Evolutionary conservation across 2,797 vertebrate species (phyloP), one percentile per base, ranked within the genome.

Genomic region (Bucorvus abyssinicus): DNA sequence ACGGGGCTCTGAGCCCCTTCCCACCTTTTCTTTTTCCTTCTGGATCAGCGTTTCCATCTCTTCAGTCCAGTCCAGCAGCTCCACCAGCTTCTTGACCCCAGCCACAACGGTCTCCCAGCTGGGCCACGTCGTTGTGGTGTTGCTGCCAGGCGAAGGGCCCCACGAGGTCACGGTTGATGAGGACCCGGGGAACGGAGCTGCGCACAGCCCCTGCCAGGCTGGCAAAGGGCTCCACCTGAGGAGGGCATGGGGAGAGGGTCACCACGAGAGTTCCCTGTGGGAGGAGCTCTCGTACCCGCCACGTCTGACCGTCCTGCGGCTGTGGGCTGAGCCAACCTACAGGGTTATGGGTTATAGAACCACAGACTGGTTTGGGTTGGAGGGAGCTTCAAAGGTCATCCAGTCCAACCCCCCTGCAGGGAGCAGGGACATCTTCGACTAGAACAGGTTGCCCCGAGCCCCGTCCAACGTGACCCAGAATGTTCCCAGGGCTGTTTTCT

Each of bases 191-290:
- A 9, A 99, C 98, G 0, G 99, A 98, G 63, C 96, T 55, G 42
- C 97, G 95, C 23, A 99, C 98, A 0, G 98, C 98, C 50, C 98
- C 98, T 0, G 98, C 98, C 94, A 99, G 97, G 87, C 99, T 99
- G 95, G 99, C 99, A 34, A 99, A 99, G n/a, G 99, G 99, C 95
- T 99, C 99, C 97, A 99, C 99, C 99, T 99, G 94, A 38, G 90
- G 67, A 67, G 29, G 29, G 75, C 40, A 77, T 45, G 8, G 79
- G 27, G 56, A 57, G 13, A 70, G 2, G 2, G 36, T 87, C 86
- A 75, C 69, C 59, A 12, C 22, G 49, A 12, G 11, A 23, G 21
- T 23, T 40, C 1, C 17, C n/a, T 11, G 40, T 23, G 32, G 57
- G 45, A 47, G 45, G 45, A 45, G 80, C 36, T 5, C 36, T 1